Evolutionary conservation across 2,113 vertebrate genomes (phyloP), one percentile per base, ranked within the genome.

Genomic region (Hippocampus mohnikei): DNA sequence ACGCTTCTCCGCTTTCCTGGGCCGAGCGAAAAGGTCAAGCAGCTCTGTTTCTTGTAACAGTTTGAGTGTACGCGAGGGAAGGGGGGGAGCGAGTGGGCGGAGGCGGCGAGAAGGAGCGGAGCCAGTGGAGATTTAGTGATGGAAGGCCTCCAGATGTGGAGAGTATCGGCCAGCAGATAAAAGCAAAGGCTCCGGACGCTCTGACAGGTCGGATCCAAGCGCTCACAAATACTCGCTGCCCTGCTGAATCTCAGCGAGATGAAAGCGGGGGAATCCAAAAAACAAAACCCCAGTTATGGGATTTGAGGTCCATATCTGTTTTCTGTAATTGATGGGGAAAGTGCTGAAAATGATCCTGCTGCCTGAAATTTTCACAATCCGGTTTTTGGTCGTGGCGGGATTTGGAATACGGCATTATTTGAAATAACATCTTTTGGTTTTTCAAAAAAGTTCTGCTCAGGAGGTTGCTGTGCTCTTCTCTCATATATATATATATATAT

Each of bases 91-190:
- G 83, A 55, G 69, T 2, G 52, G 58, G 70, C 2, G 52, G 21
- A 1, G 50, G 20, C 8, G 50, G 50, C 2, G 4, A 18, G 60
- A 59, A 37, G 58, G 29, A 37, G 2, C 15, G 61, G 63, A 48
- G 63, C 42, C 63, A 64, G 61, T 42, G 63, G 86, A 91, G 91
- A 90, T 91, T 91, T 90, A 90, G 82, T 75, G 83, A 87, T 86
- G 80, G 86, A 92, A 81, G 81, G 84, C 75, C 84, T 91, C 91
- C 92, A 92, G 92, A 93, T 93, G 92, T 92, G 84, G 77, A 78
- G 81, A 81, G 74, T 75, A 75, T 78, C 68, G 59, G 78, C 55
- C 83, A 73, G 76, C 76, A 89, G 90, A 92, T 93, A 90, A 92
- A 92, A 93, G 90, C 77, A 70, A 90, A 79, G 58, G 67, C 81